Evolutionary conservation across 2,888 invertebrate species (phyloP), one percentile per base, ranked within the genome.

Genomic region (Neoitamus cyanurus): DNA sequence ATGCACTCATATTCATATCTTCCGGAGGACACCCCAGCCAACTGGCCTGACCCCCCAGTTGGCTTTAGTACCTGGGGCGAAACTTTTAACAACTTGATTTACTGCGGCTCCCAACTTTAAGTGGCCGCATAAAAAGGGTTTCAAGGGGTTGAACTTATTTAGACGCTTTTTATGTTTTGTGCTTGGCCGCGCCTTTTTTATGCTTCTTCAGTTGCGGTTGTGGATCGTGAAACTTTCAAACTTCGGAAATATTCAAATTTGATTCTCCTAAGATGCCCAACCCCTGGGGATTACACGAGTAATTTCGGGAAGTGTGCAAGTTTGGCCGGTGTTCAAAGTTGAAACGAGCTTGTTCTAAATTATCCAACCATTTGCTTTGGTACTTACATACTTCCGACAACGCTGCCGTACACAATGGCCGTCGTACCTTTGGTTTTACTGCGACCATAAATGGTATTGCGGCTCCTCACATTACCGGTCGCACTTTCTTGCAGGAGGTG

Each of bases 11-110:
- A 77, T 46, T 77, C 77, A 77, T 77, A 77, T 42, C 42, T 11
- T 37, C 28, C 37, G 77, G 36, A 25, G 42, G 77, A 42, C 36
- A 11, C 36, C 34, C 58, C 15, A 15, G 1, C 15, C 73, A 34
- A 58, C 58, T 73, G 20, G 20, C 73, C n/a, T n/a, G n/a, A n/a
- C n/a, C n/a, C 20, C 31, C 31, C n/a, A 15, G n/a, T 73, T 77
- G 37, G 46, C 42, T 77, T 77, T 77, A 77, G 42, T 77, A 77
- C 77, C 77, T 77, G 77, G 42, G 25, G 46, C 42, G 13, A 37
- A 77, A 77, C 42, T 46, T 77, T 77, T 77, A 77, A 37, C 77
- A 77, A 77, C 77, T 77, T 77, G 77, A 77, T 42, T 42, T 77
- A 77, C 46, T 77, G 77, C 46, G 36, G 30, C 30, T 77, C 28